Percentiles rank a stretch among this genome's conserved stretches.
Conservation (phyloP, 2,113 vertebrate genomes). For the Antechinus stuartii region DNA sequence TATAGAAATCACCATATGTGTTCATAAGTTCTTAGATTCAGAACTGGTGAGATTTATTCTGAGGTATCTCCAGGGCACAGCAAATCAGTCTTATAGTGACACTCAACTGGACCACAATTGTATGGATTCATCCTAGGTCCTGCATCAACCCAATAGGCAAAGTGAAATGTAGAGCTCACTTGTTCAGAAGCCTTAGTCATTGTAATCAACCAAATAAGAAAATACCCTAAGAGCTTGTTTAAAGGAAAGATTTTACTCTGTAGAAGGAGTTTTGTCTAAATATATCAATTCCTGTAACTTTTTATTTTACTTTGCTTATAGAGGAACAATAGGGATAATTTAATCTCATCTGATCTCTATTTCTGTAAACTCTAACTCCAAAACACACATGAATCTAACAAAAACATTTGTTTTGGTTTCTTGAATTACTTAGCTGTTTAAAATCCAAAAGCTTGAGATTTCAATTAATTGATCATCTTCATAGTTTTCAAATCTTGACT, state of each 20-base stretch:
- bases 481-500: conserved; percentile 58
- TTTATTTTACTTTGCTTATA: not conserved
- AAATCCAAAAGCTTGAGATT: conserved; percentile 18
- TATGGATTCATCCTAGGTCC: not conserved
- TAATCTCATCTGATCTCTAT: not conserved
- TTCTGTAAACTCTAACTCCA: not conserved
- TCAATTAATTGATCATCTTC: conserved; percentile 60
- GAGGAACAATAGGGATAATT: not conserved
- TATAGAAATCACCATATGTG: not conserved
- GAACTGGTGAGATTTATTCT: not conserved
- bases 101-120: not conserved
- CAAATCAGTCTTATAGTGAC: not conserved
- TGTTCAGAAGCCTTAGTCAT: not conserved
- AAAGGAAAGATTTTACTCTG: not conserved
- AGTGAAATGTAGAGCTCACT: not conserved
- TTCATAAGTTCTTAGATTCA: not conserved
- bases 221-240: not conserved
- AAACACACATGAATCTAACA: not conserved
- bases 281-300: not conserved
- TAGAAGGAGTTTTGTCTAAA: not conserved
- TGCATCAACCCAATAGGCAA: not conserved
- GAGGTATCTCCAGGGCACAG: not conserved
- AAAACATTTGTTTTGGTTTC: conserved; percentile 20
- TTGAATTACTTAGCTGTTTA: conserved; percentile 44
- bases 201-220: not conserved